phyloP scores from a whole-genome alignment of 1,140 invertebrate genomes.

The Cotesia chilonis region DNA sequence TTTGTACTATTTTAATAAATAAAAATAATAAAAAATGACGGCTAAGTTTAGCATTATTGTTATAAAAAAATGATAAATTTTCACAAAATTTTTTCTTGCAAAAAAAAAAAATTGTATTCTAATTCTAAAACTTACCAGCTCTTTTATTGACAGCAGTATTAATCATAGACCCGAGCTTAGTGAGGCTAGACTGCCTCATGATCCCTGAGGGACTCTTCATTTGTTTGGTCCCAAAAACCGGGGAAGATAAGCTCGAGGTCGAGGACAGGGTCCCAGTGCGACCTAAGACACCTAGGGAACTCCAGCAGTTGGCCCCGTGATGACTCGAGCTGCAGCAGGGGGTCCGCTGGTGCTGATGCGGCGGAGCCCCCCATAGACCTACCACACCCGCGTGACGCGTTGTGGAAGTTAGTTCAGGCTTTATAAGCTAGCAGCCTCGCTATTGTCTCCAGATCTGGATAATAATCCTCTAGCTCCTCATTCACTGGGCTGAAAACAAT shows the following conservation, averaged over 20 bases:
- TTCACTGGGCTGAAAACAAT: too few species aligned
- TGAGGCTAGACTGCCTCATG: slow-evolving; percentile 74
- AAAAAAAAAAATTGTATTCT: too few species aligned
- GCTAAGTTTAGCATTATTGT: neutral
- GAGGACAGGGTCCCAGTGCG: slow-evolving; percentile 47
- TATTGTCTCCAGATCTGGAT: neutral
- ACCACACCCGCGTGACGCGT: slow-evolving; percentile 65
- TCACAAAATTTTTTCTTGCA: too few species aligned
- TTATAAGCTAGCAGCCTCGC: slow-evolving; percentile 3
- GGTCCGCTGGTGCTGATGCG: slow-evolving; percentile 55
- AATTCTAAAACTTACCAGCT: slow-evolving; percentile 51
- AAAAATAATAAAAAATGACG: too few species aligned
- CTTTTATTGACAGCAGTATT: slow-evolving; percentile 72
- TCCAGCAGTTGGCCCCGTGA: slow-evolving; percentile 55
- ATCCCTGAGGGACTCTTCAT: slow-evolving; percentile 66
- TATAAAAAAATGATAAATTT: too few species aligned
- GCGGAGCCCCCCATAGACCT: slow-evolving; percentile 65
- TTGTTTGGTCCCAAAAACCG: slow-evolving; percentile 54
- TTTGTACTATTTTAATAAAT: too few species aligned
- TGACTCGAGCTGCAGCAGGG: slow-evolving; percentile 53
- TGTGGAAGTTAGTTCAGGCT: slow-evolving; percentile 48
- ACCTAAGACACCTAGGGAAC: slow-evolving; percentile 46
- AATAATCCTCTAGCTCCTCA: neutral
- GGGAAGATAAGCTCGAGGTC: slow-evolving; percentile 22
- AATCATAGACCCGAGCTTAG: slow-evolving; percentile 73